phyloP scores from a whole-genome alignment of 2,888 invertebrate genomes.

The Parelbella ahira region DNA sequence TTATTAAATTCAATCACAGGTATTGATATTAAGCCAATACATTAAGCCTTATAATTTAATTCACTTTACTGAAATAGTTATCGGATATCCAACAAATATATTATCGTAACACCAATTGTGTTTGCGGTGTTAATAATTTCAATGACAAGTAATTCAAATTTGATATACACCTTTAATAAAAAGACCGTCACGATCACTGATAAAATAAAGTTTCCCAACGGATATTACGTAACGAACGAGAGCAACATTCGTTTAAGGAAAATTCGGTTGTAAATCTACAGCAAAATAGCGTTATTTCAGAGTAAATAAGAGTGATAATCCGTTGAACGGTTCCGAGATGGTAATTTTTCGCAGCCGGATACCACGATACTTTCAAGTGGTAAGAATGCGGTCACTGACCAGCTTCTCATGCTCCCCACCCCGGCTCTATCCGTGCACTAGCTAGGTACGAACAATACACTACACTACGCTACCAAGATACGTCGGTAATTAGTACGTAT shows the following conservation, averaged over 20 bases:
- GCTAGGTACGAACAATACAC: conserved; percentile 15
- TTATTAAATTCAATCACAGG: neutral
- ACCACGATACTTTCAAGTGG: conserved; percentile 75
- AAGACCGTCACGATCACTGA: no score
- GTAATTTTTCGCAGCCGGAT: conserved; percentile 76
- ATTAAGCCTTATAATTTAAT: no score
- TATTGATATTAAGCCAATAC: no score
- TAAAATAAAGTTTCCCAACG: neutral
- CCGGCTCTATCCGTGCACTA: conserved; percentile 46
- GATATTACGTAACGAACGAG: neutral
- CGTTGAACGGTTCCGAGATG: conserved; percentile 41
- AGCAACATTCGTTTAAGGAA: neutral
- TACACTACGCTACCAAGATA: conserved; percentile 18
- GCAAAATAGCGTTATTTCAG: conserved; percentile 17
- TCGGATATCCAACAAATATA: no score
- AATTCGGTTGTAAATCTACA: neutral
- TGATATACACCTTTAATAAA: no score
- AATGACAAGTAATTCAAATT: no score
- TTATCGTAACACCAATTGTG: no score
- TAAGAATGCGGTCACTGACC: conserved; percentile 76
- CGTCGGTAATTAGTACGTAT: conserved; percentile 19
- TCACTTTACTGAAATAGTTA: no score
- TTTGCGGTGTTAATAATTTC: no score
- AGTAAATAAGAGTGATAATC: conserved; percentile 42
- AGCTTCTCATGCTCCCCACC: conserved; percentile 57